These are phyloP conservation scores for Himalopsyche tibetana DNA, from an alignment of 2,888 invertebrate species.

Conservation along the genomic window DNA sequence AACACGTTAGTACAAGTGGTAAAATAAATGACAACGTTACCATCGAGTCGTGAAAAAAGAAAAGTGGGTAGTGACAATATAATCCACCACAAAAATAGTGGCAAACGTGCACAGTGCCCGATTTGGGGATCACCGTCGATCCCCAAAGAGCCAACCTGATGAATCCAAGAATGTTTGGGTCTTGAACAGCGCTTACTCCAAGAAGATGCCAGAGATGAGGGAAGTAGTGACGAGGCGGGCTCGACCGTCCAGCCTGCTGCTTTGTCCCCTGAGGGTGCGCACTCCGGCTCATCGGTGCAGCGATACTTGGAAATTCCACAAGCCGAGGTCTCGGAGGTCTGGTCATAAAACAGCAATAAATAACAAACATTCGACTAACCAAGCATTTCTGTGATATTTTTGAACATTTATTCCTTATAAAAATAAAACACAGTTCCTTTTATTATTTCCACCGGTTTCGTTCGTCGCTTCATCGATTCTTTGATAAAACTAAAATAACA, in stretches of 20 bases:
- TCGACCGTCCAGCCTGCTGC: conserved; percentile 72
- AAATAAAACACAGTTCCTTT: no score
- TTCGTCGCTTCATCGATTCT: no score
- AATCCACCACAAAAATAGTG: conserved; percentile 13
- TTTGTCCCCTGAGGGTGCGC: conserved; percentile 74
- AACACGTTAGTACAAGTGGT: no score
- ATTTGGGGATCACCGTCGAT: background rate
- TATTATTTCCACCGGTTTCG: no score
- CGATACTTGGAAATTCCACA: conserved; percentile 59
- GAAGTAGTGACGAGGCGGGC: conserved; percentile 45
- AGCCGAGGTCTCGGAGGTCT: conserved; percentile 62
- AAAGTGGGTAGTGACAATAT: background rate
- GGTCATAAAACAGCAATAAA: background rate
- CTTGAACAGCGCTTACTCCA: conserved; percentile 60
- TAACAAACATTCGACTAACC: no score
- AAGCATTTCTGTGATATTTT: no score
- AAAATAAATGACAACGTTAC: background rate
- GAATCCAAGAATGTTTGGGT: conserved; percentile 60
- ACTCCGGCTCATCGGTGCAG: conserved; percentile 56
- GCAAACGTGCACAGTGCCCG: conserved; percentile 19
- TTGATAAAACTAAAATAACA: no score
- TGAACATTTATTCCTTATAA: no score
- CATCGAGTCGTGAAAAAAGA: background rate
- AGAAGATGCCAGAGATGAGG: conserved; percentile 53
- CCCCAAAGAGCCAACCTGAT: conserved; percentile 14